These are phyloP conservation scores for Cavia aperea DNA, from an alignment of 2,113 vertebrate species.

Conservation along the genomic window DNA sequence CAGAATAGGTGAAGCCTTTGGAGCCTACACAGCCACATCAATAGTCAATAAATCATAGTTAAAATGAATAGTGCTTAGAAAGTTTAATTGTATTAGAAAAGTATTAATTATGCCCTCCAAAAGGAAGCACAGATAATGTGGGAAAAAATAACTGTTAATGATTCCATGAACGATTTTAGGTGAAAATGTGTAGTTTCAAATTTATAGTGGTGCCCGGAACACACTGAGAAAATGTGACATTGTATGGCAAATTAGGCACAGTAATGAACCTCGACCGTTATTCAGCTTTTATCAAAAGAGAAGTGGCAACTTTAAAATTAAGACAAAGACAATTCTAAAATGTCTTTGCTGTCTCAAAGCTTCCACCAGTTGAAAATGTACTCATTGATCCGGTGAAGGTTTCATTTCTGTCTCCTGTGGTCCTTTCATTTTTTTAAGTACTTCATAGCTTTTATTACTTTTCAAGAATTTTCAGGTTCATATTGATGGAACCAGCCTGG, in stretches of 20 bases:
- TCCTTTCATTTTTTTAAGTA: slow-evolving; percentile 2
- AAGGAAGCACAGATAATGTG: not conserved
- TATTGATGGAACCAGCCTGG: not conserved
- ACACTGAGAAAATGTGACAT: slow-evolving; percentile 13
- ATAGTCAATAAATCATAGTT: not conserved
- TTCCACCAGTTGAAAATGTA: slow-evolving; percentile 11
- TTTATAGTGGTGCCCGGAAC: not conserved
- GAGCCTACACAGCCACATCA: not conserved
- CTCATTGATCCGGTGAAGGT: not conserved
- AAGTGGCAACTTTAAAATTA: slow-evolving; percentile 43
- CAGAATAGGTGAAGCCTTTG: not conserved
- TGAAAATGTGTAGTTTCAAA: slow-evolving; percentile 18
- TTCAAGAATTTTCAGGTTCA: slow-evolving; percentile 18
- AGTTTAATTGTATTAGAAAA: not conserved
- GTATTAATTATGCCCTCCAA: not conserved
- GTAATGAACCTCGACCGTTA: slow-evolving; percentile 31
- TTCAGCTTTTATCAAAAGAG: slow-evolving; percentile 36
- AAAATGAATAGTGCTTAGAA: not conserved
- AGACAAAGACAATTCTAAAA: slow-evolving; percentile 16
- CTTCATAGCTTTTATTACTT: not conserved
- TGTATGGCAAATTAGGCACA: slow-evolving; percentile 16
- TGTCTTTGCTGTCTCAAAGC: not conserved
- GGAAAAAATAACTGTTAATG: not conserved
- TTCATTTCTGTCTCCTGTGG: not conserved
- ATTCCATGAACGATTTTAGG: slow-evolving; percentile 11